These are phyloP conservation scores for Scylla paramamosain DNA, from an alignment of 1,140 invertebrate species.

Conservation along the genomic window DNA sequence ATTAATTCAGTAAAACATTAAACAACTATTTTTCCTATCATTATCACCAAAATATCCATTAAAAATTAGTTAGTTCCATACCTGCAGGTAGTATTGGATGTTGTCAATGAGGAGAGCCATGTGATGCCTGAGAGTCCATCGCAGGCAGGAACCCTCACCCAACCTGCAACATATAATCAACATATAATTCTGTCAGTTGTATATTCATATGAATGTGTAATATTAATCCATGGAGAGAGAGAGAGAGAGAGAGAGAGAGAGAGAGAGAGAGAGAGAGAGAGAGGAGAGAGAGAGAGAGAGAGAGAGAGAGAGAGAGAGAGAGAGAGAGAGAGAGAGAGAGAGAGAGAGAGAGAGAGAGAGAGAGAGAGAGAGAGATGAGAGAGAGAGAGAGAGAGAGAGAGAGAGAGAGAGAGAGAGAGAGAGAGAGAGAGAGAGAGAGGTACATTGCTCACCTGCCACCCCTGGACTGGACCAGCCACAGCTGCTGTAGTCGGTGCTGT, in stretches of 20 bases:
- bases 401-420: constrained; percentile 33
- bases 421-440: neutral
- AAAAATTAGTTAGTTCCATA: neutral
- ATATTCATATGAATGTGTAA: neutral
- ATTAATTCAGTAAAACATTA: too few species aligned
- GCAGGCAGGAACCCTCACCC: constrained; percentile 37
- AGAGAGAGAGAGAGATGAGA: neutral
- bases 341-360: constrained; percentile 30
- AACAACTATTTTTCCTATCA: too few species aligned
- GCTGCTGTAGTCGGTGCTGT: constrained; percentile 71
- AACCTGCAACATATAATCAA: constrained; percentile 3
- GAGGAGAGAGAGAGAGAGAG: neutral
- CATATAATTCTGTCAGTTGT: neutral
- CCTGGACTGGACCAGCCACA: constrained; percentile 45
- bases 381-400: constrained; percentile 33
- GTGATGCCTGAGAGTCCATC: constrained; percentile 69
- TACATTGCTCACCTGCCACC: neutral
- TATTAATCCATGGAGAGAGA: neutral
- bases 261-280: neutral
- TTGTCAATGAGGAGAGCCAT: constrained; percentile 73
- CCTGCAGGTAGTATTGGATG: constrained; percentile 74
- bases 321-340: constrained; percentile 30
- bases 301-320: constrained; percentile 22
- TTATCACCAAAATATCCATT: too few species aligned
- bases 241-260: constrained; percentile 27